Percentiles rank a stretch among this genome's conserved stretches.
phyloP scores from a whole-genome alignment of 2,888 invertebrate species.

The Coelopa pilipes region DNA sequence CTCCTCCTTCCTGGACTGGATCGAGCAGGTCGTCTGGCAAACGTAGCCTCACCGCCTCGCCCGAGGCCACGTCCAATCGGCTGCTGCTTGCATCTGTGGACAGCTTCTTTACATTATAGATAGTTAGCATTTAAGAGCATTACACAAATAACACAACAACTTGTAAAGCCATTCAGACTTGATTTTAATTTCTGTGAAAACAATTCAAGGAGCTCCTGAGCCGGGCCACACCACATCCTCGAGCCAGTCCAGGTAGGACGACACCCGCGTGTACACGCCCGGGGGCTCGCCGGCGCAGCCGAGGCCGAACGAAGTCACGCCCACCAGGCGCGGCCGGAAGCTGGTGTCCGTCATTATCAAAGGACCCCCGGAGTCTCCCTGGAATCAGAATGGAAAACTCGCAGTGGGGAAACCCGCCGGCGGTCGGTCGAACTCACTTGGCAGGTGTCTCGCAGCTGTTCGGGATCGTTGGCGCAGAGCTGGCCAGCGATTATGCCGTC shows the following conservation, averaged over 20 bases:
- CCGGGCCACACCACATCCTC: constrained; percentile 37
- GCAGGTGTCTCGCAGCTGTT: constrained; percentile 32
- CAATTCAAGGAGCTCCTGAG: neutral
- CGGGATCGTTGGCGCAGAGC: constrained; percentile 41
- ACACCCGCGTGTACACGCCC: constrained; percentile 42
- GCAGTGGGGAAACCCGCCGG: neutral
- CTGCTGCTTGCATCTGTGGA: too few species aligned
- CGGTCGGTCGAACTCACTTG: neutral
- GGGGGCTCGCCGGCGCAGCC: constrained; percentile 37
- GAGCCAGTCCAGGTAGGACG: constrained; percentile 39
- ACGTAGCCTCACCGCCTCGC: neutral
- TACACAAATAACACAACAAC: constrained; percentile 2
- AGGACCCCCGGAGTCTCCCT: constrained; percentile 50
- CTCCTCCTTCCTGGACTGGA: constrained; percentile 62
- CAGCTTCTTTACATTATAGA: too few species aligned
- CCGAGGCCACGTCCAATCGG: too few species aligned
- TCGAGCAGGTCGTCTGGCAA: constrained; percentile 58
- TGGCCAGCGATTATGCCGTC: constrained; percentile 36
- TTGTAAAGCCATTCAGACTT: too few species aligned
- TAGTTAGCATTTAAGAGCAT: neutral
- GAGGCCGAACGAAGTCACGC: constrained; percentile 40
- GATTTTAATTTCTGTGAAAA: too few species aligned
- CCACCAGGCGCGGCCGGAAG: constrained; percentile 32
- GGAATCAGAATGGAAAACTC: neutral
- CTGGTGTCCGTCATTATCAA: constrained; percentile 24